Evolutionary conservation across 53 echinoderm and acorn worm species (phyloP), one percentile per base, ranked within the genome.

Genomic region (Holothuria leucospilota): DNA sequence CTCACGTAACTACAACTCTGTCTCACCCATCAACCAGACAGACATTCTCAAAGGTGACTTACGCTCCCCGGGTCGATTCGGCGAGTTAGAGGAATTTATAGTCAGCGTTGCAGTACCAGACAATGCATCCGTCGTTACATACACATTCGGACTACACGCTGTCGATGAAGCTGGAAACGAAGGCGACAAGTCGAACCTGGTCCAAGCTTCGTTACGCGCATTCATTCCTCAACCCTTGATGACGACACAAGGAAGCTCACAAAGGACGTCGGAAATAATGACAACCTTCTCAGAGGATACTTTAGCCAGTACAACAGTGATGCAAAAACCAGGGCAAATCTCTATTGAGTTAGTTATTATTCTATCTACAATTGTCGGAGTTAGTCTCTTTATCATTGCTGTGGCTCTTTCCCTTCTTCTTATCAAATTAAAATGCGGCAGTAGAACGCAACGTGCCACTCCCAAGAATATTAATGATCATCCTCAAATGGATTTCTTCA

Each of bases 141-240:
- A 82, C 26, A 71, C 64, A 29, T 91, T 91, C 78, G 91, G 62
- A 20, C 59, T 91, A 26, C 81, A 81, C 20, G 85, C 87, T 20
- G 51, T 72, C 63, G 91, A 91, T 34, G 91, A 91, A 40, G 71
- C 75, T 20, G 66, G 64, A 0, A 68, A 51, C 51, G 16, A 65
- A 25, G 71, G 71, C 2, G 78, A 40, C 6, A 62, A 68, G 27
- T 90, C 90, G 18, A 90, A 87, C 72, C 72, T 73, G 20, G 91
- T 68, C 14, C 87, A 78, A 51, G 82, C 82, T 20, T 62, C 64
- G 63, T 24, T 91, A 29, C 66, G 89, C 42, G 28, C 66, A 61
- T 65, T 67, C 59, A 67, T 84, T 29, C 89, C 89, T 34, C 53
- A 63, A n/a, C 49, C 73, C 0, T 8, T 11, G 46, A 46, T 11